phyloP scores from a whole-genome alignment of 2,888 invertebrate genomes.

The Eilema caniola region DNA sequence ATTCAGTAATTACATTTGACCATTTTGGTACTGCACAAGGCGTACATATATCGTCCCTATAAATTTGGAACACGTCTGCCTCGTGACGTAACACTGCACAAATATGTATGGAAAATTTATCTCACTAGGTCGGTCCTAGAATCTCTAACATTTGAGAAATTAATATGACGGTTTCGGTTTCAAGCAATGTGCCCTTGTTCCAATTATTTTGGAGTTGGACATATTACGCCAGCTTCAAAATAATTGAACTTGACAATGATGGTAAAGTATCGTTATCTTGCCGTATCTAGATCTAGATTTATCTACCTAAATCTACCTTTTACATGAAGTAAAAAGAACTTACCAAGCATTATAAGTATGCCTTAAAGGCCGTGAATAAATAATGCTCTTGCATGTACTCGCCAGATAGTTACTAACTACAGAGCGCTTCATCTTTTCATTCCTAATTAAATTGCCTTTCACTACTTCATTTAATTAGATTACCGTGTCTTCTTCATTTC shows the following conservation, averaged over 20 bases:
- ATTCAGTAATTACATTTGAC: neutral
- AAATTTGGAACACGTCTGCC: neutral
- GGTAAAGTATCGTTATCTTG: too few relatives aligned
- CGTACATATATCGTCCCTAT: neutral
- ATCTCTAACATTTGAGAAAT: neutral
- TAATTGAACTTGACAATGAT: too few relatives aligned
- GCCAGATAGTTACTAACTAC: neutral
- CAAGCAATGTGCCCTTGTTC: too few relatives aligned
- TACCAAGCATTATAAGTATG: neutral
- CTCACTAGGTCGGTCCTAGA: neutral
- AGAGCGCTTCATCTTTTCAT: too few relatives aligned
- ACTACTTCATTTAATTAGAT: neutral
- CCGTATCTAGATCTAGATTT: neutral
- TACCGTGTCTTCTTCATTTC: neutral
- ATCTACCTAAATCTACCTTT: neutral
- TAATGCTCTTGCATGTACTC: neutral
- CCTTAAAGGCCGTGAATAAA: too few relatives aligned
- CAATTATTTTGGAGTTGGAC: too few relatives aligned
- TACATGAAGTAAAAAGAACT: too few relatives aligned
- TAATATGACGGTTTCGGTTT: neutral
- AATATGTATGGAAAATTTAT: neutral
- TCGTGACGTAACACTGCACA: constrained; percentile 2
- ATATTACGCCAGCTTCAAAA: too few relatives aligned
- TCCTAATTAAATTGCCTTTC: too few relatives aligned
- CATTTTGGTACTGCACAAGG: neutral